phyloP scores from a whole-genome alignment of 2,888 invertebrate species.

The Scelioninae gen. 1 region DNA sequence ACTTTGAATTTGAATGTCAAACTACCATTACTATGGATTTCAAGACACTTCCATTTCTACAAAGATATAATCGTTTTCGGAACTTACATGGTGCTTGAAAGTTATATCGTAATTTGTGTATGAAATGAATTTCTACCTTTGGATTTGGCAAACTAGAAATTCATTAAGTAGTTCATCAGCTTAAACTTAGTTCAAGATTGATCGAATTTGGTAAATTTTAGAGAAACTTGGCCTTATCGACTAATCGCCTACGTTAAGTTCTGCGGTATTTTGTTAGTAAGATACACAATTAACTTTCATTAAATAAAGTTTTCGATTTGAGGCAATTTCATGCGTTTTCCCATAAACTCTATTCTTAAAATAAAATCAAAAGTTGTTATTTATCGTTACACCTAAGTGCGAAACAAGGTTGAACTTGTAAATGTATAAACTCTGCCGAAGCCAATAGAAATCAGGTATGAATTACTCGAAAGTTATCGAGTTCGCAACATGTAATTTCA shows the following conservation, averaged over 20 bases:
- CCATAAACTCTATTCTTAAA: background rate
- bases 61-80: slow-evolving; percentile 8
- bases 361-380: background rate
- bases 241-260: slow-evolving; percentile 33
- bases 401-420: background rate
- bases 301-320: slow-evolving; percentile 9
- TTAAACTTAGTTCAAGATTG: slow-evolving; percentile 62
- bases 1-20: too few species aligned
- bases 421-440: background rate
- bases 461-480: slow-evolving; percentile 12
- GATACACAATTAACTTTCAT: slow-evolving; percentile 17
- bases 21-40: too few species aligned
- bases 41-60: too few species aligned
- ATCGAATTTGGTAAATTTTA: slow-evolving; percentile 49
- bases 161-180: slow-evolving; percentile 55
- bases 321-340: background rate
- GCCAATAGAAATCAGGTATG: slow-evolving; percentile 27
- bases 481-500: slow-evolving; percentile 18
- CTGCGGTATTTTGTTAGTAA: slow-evolving; percentile 31
- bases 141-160: slow-evolving; percentile 29
- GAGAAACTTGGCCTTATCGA: slow-evolving; percentile 49
- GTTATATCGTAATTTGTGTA: slow-evolving; percentile 19
- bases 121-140: slow-evolving; percentile 21
- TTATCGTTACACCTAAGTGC: background rate
- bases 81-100: slow-evolving; percentile 11